These are phyloP conservation scores for Ataeniobius toweri DNA, from an alignment of 2,797 vertebrate genomes.

Conservation along the genomic window DNA sequence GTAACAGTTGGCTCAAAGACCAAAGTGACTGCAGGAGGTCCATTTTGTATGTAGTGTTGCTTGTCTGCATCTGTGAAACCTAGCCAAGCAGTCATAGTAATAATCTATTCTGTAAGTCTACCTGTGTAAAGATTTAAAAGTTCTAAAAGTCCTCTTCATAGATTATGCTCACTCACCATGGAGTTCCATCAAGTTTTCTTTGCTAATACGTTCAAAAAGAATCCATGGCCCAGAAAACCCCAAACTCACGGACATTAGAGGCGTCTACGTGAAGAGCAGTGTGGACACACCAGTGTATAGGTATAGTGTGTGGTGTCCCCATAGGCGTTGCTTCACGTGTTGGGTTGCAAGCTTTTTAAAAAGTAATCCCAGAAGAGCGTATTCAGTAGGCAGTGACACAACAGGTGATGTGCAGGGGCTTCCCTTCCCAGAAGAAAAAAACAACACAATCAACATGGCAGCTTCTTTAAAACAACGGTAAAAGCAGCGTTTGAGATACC, in stretches of 20 bases:
- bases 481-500: background rate
- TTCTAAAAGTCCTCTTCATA: background rate
- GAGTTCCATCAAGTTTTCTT: background rate
- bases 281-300: too few species aligned
- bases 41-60: background rate
- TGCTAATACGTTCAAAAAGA: background rate
- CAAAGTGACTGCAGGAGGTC: background rate
- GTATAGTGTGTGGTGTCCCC: background rate
- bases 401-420: background rate
- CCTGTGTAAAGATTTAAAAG: background rate
- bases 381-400: background rate
- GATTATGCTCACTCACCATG: background rate
- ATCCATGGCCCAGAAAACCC: background rate
- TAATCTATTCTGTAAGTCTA: background rate
- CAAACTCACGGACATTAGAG: background rate
- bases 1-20: background rate
- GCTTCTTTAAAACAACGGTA: background rate
- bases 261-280: background rate
- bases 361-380: background rate
- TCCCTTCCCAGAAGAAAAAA: constrained; percentile 5
- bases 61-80: background rate
- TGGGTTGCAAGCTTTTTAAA: constrained; percentile 6
- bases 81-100: background rate
- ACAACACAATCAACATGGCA: background rate
- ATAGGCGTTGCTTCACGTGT: background rate